phyloP scores from a whole-genome alignment of 2,113 vertebrate genomes.

The Elephas maximus region DNA sequence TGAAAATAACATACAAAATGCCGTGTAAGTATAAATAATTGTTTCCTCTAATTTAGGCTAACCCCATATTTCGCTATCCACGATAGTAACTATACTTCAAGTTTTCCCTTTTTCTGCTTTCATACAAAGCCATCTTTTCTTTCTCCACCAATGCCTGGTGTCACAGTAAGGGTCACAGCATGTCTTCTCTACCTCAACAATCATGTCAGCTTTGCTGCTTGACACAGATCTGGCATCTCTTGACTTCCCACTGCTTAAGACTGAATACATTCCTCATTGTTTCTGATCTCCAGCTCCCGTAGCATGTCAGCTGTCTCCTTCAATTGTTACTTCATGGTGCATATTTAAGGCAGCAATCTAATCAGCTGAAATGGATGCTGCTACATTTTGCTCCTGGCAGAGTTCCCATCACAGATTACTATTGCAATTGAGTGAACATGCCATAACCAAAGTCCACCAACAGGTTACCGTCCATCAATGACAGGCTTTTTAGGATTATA shows the following conservation, averaged over 20 bases:
- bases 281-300: constrained; percentile 29
- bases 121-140: neutral
- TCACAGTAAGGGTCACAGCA: constrained; percentile 11
- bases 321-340: constrained; percentile 44
- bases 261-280: neutral
- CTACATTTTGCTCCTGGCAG: constrained; percentile 13
- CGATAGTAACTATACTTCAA: neutral
- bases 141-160: neutral
- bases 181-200: constrained; percentile 1
- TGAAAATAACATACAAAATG: neutral
- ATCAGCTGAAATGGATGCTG: constrained; percentile 61
- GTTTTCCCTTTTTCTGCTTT: neutral
- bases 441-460: constrained; percentile 32
- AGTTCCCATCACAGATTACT: constrained; percentile 51
- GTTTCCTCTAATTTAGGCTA: constrained; percentile 25
- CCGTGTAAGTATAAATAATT: neutral
- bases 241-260: neutral
- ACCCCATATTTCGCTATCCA: neutral
- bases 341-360: constrained; percentile 63
- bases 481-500: neutral
- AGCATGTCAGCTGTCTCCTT: constrained; percentile 56
- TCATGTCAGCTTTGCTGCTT: neutral
- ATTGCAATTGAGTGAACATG: neutral
- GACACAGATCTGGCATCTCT: neutral
- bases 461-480: neutral